Base-by-base conservation (phyloP, 2,113 vertebrate species). In the Steatornis caripensis region DNA sequence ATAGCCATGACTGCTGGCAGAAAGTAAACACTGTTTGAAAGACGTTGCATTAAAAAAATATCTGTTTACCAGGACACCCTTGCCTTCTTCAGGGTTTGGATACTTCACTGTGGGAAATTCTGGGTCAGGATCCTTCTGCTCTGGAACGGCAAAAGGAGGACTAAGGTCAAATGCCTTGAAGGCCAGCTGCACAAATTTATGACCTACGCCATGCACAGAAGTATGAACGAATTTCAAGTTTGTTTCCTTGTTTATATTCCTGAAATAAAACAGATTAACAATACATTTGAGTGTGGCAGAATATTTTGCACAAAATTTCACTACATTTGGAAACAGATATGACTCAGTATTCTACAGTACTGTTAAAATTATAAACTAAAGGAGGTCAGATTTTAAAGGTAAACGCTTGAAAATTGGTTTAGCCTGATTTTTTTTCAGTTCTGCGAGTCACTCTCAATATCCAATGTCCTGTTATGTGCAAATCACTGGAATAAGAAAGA, bases 1-100 rank as follows among this genome's bases (percentile, higher is more conserved):
- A 58, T 4, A 70, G 18, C 30, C 27, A 27, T 34, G 39, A 55
- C 53, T 62, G 24, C 41, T 36, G 32, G 26, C 27, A 82, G 27
- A 90, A 85, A 81, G 34, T 11, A 66, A 90, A 91, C 20, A 70
- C 5, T 77, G 24, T 29, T 60, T 43, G 45, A 69, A 65, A 95
- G 26, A 65, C 5, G 71, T 16, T 20, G 39, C 18, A 60, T 20
- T 53, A 36, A 11, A 9, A 17, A 5, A 21, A 13, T 1, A 45
- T 10, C 3, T 84, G 15, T 94, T 97, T 98, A 99, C 99, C 99
- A 99, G 97, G 78, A 99, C 99, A 84, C 99, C 99, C 96, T 99
- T 98, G 70, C 99, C 99, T 97, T 99, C 99, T 97, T 99, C 99
- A 9, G 99, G 99, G 94, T 99, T 99, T 7, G 99, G 99, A 94